Conservation (phyloP, 2,797 vertebrate genomes). For the Anas georgica region DNA sequence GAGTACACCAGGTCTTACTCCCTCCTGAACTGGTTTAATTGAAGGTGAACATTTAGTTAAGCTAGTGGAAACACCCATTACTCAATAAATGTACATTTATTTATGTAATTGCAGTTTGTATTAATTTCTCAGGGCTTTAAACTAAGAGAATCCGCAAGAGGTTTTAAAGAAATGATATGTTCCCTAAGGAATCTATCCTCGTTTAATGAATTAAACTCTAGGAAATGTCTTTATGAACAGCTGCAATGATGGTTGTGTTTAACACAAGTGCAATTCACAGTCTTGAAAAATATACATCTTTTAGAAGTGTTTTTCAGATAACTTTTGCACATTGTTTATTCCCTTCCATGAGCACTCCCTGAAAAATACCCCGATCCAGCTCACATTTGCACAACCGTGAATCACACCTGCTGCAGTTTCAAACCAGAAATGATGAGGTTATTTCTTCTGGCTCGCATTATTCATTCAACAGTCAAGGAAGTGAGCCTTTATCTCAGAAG, state of each 20-base stretch:
- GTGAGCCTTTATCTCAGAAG: neutral
- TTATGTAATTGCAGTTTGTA: neutral
- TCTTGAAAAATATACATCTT: neutral
- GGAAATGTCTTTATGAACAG: neutral
- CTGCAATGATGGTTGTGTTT: neutral
- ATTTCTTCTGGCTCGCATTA: neutral
- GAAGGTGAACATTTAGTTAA: neutral
- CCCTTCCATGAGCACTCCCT: neutral
- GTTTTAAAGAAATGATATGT: neutral
- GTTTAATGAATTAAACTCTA: neutral
- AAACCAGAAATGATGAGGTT: neutral
- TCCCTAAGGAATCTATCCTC: neutral
- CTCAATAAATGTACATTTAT: neutral
- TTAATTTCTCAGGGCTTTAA: neutral
- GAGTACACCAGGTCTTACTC: neutral
- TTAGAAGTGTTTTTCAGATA: neutral
- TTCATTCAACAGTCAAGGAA: neutral
- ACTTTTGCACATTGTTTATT: neutral
- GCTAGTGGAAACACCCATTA: neutral
- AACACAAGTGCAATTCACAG: neutral
- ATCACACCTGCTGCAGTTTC: neutral
- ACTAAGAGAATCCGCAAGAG: neutral
- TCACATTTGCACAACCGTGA: neutral
- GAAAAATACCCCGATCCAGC: neutral
- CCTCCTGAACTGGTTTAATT: neutral